Base-by-base conservation (phyloP, 37 sponge, comb jelly and placozoan genomes). In the Hormiphora californensis region DNA sequence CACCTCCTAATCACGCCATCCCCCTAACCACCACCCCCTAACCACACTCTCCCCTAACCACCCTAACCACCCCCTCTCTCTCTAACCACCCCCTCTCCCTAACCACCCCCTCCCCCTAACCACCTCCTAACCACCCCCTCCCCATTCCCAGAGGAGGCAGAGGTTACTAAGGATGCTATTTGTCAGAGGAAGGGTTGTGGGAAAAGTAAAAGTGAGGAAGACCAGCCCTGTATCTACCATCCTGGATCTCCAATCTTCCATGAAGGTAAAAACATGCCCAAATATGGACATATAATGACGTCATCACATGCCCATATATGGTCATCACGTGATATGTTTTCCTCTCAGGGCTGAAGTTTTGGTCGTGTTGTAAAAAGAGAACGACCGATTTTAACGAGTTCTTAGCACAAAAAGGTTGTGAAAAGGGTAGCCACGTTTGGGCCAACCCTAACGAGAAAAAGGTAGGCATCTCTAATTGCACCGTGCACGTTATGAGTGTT, bases 331-430 rank as follows among this genome's bases (percentile, higher is more conserved):
- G n/a, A n/a, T 51, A 32, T 39, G 21, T 85, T 62, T 39, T 1
- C 35, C 21, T 69, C 65, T 53, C 63, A 62, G 87, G 69, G 54
- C 61, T 91, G 81, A 94, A 92, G 90, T 96, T 67, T 73, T 96
- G 94, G 94, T 90, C 92, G 11, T 96, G 97, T 78, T 96, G 97
- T 68, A 91, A 90, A 41, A 85, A 85, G 23, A 89, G 88, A 40
- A 96, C 94, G 9, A 91, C 90, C 0, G 97, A 94, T 54, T 96
- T 92, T 49, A 87, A 94, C 59, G 94, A 96, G 86, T 96, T 96
- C 54, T 46, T 93, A 38, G 32, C 57, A 38, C 97, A 96, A 55
- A 91, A 91, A 61, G 94, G 93, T 11, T 96, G 97, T 51, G 89
- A 88, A 0, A 90, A 73, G 15, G 97, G 97, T 9, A 87, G 86